Evolutionary conservation across 2,797 vertebrate genomes (phyloP).

Genomic region (Phrynocephalus forsythii): DNA sequence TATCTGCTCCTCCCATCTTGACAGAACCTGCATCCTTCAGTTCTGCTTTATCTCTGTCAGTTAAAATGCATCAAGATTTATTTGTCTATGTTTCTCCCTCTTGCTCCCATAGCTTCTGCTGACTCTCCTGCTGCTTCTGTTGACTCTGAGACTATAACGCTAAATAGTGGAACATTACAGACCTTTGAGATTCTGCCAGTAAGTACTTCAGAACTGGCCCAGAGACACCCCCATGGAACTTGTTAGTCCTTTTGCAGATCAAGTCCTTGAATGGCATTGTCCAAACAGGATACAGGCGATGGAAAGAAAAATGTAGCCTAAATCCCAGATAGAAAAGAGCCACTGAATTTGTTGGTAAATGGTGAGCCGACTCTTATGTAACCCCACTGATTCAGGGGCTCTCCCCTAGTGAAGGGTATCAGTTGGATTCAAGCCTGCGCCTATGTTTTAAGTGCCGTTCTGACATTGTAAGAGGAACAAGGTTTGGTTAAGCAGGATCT

Average conservation of each 20-base stretch:
- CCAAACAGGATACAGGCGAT: background rate
- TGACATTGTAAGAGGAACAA: too few relatives aligned
- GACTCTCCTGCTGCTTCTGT: conserved; percentile 82
- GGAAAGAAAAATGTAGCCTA: too few relatives aligned
- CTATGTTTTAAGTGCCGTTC: too few relatives aligned
- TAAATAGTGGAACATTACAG: conserved; percentile 93
- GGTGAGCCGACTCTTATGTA: too few relatives aligned
- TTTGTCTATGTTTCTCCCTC: conserved; percentile 23
- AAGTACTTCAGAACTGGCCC: conserved; percentile 71
- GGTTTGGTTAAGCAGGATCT: background rate
- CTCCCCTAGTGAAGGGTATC: too few relatives aligned
- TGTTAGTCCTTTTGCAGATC: background rate
- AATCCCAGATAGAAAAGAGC: too few relatives aligned
- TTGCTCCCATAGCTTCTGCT: conserved; percentile 76
- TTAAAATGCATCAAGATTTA: conserved; percentile 17
- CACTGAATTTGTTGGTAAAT: too few relatives aligned
- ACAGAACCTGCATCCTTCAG: conserved; percentile 24
- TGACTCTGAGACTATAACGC: conserved; percentile 92
- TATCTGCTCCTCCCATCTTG: conserved; percentile 39
- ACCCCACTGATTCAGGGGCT: too few relatives aligned
- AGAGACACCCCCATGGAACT: background rate
- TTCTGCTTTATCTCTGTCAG: background rate
- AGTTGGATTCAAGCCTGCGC: too few relatives aligned
- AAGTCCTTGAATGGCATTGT: background rate
- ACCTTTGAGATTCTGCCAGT: conserved; percentile 98